Evolutionary conservation across 1,140 invertebrate genomes (phyloP).

Genomic region (Zeugodacus cucurbitae): DNA sequence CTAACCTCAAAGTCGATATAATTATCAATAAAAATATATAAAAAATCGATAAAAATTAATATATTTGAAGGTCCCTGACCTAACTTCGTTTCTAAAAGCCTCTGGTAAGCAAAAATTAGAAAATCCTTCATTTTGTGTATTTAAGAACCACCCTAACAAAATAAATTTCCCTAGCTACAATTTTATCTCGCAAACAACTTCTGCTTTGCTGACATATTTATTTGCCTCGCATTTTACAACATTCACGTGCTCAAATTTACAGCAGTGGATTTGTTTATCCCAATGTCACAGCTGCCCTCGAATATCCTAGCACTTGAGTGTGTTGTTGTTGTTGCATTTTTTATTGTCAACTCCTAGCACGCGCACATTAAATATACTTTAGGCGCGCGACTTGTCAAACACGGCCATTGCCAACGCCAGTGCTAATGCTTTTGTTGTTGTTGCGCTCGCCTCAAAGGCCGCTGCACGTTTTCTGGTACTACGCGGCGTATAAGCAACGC

Average conservation of each 20-base stretch:
- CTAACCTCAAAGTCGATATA: no score
- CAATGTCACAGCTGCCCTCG: not conserved
- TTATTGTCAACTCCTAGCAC: not conserved
- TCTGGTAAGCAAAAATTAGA: no score
- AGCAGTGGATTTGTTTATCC: not conserved
- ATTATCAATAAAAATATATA: no score
- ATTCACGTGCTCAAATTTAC: not conserved
- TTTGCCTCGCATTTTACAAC: not conserved
- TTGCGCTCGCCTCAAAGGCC: not conserved
- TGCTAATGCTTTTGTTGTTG: not conserved
- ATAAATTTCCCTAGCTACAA: no score
- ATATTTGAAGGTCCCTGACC: no score
- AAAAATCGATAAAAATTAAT: no score
- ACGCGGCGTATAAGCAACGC: not conserved
- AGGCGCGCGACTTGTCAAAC: not conserved
- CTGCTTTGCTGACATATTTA: not conserved
- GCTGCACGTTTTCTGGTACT: not conserved
- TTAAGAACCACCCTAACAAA: no score
- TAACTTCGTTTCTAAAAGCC: no score
- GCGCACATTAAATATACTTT: conserved; percentile 24
- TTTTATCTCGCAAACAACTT: not conserved
- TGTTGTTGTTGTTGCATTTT: not conserved
- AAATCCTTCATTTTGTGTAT: no score
- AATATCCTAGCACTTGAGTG: not conserved
- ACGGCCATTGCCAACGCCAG: not conserved